A percentile compares a stretch with the other conserved stretches of the same genome.
Conservation (phyloP, 2,888 invertebrate genomes). For the Erynnis tages region DNA sequence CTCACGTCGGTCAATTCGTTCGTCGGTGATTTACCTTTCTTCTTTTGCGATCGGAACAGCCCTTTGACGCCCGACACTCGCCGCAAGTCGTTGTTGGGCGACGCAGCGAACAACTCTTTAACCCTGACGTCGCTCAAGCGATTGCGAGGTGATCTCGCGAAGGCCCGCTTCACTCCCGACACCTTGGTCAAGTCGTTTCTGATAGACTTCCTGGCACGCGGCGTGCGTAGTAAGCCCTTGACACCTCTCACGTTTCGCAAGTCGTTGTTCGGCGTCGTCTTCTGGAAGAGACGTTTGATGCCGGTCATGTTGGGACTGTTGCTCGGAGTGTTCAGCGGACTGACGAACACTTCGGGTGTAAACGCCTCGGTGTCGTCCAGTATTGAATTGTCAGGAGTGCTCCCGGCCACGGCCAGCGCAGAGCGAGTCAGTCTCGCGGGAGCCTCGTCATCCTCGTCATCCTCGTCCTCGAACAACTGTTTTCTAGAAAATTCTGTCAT, state of each 20-base stretch:
- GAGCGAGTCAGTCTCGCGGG: conserved; percentile 41
- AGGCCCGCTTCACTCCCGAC: conserved; percentile 59
- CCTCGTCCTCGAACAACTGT: conserved; percentile 51
- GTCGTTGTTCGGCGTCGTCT: conserved; percentile 51
- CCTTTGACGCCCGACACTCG: conserved; percentile 47
- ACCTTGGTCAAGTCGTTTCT: conserved; percentile 65
- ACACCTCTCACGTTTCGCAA: conserved; percentile 50
- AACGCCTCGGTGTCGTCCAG: conserved; percentile 43
- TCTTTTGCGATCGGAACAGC: conserved; percentile 39
- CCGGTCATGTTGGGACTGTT: conserved; percentile 50
- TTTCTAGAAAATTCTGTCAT: conserved; percentile 67
- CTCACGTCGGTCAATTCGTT: conserved; percentile 60
- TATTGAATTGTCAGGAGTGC: conserved; percentile 43
- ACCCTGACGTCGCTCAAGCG: conserved; percentile 57
- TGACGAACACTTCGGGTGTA: conserved; percentile 61
- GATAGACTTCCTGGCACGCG: conserved; percentile 49
- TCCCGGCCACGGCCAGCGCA: conserved; percentile 39
- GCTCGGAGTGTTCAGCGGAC: conserved; percentile 51
- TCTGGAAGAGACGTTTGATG: conserved; percentile 50
- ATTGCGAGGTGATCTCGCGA: conserved; percentile 56
- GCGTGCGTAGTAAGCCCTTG: conserved; percentile 45
- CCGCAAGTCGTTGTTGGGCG: conserved; percentile 51
- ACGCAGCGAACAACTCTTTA: conserved; percentile 53
- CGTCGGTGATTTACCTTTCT: conserved; percentile 45
- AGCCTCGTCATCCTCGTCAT: conserved; percentile 47